Evolutionary conservation across 2,888 invertebrate genomes (phyloP), one percentile per base, ranked within the genome.

Genomic region (Limnephilus rhombicus): DNA sequence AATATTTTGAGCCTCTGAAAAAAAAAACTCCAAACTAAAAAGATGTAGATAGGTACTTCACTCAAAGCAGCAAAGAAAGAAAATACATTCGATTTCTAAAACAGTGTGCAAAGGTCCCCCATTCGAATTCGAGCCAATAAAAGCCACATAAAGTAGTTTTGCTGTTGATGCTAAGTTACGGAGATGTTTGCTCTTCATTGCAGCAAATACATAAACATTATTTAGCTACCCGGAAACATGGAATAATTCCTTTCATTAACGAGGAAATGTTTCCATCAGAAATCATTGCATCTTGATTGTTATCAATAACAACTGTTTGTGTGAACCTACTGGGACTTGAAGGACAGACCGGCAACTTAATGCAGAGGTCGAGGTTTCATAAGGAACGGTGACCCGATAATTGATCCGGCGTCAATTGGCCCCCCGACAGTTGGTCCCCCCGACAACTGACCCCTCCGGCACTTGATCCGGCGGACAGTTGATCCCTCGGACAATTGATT

Each of bases 141-240:
- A 53, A 13, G 12, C 2, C 11, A 45, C 45, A 49, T 12, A 45
- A 45, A 49, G 49, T 53, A 18, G 53, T 53, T 53, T 53, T 53
- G 53, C 4, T 53, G 18, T 53, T 53, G 53, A 53, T 53, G 53
- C 18, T 18, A 53, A 53, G 18, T 53, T 49, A 3, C 49, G 49
- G 3, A 49, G 13, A 45, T 45, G 13, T 45, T 45, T 31, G n/a
- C 29, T 81, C 81, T 81, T 81, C 31, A 81, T 37, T 85, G 18
- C 18, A 18, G 12, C n/a, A 45, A n/a, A 41, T 9, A 37, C 37
- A 41, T 85, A 11, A 37, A 37, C 85, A 37, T 18, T 31, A 31
- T 15, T 82, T 82, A 15, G 85, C 85, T 37, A 85, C 86, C 41
- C 86, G 86, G 86, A 86, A 49, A 49, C 13, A 29, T 3, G 9